Conservation (phyloP, 30 jellyfish, hydroid and myxozoan species). For the Aurelia coerulea region DNA sequence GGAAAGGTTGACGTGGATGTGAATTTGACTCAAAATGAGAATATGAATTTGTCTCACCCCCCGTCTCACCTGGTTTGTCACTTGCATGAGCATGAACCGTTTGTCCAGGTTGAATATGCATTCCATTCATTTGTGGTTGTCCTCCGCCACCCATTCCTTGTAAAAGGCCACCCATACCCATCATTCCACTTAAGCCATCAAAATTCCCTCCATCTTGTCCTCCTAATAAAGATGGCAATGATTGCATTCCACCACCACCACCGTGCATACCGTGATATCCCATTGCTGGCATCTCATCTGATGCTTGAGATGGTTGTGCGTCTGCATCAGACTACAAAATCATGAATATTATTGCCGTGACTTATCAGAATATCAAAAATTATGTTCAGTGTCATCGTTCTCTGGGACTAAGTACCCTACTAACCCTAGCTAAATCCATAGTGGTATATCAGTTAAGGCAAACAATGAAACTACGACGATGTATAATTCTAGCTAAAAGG, state of each 20-base stretch:
- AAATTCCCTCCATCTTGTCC: constrained; percentile 2
- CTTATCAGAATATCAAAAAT: too few species aligned
- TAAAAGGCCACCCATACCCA: constrained; percentile 31
- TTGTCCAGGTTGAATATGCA: constrained; percentile 63
- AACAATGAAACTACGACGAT: too few species aligned
- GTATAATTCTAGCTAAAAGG: too few species aligned
- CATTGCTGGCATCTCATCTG: constrained; percentile 73
- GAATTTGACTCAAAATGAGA: too few species aligned
- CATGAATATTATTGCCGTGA: too few species aligned
- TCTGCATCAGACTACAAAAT: constrained; percentile 25
- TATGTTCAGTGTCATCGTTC: too few species aligned
- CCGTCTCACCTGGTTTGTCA: constrained; percentile 67
- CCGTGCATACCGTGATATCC: constrained; percentile 25
- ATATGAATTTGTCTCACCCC: too few species aligned
- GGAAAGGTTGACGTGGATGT: too few species aligned
- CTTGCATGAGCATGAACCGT: constrained; percentile 96
- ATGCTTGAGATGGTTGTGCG: constrained; percentile 75
- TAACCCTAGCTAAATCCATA: too few species aligned
- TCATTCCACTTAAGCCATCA: constrained; percentile 3
- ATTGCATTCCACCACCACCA: constrained; percentile 17
- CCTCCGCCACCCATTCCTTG: constrained; percentile 27
- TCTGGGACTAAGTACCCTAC: too few species aligned
- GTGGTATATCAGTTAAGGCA: too few species aligned
- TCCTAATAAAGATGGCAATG: constrained; percentile 12
- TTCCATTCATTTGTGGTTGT: background rate